Conservation (phyloP, 2,888 invertebrate species). For the Sinelater perroti region DNA sequence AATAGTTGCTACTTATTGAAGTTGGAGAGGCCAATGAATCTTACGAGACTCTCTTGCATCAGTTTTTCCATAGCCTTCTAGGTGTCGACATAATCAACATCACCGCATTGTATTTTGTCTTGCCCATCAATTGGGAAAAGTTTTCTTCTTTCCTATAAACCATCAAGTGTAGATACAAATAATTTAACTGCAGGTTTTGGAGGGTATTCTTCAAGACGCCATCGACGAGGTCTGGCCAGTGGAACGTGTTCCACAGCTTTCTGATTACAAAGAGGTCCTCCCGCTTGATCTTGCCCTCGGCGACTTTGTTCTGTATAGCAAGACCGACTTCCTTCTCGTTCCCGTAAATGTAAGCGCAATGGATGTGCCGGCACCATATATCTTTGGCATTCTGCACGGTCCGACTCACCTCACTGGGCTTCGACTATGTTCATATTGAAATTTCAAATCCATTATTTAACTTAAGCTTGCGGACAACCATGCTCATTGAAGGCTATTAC, state of each 20-base stretch:
- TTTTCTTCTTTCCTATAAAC: constrained; percentile 69
- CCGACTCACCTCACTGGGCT: constrained; percentile 69
- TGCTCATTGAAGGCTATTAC: background rate
- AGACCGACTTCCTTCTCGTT: constrained; percentile 74
- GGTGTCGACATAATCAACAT: constrained; percentile 77
- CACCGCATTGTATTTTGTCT: constrained; percentile 60
- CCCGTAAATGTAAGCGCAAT: constrained; percentile 75
- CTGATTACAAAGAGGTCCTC: constrained; percentile 73
- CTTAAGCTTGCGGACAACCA: constrained; percentile 59
- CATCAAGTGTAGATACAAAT: constrained; percentile 84
- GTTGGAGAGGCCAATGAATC: constrained; percentile 80
- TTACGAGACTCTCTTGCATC: constrained; percentile 70
- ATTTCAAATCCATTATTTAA: constrained; percentile 67
- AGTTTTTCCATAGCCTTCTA: constrained; percentile 79
- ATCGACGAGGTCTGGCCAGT: constrained; percentile 78
- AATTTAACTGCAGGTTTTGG: constrained; percentile 72
- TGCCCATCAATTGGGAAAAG: constrained; percentile 64
- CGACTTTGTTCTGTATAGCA: constrained; percentile 67
- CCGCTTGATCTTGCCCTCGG: constrained; percentile 68
- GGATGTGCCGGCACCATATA: constrained; percentile 77
- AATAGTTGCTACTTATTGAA: constrained; percentile 74
- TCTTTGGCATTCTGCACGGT: constrained; percentile 76
- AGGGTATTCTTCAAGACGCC: constrained; percentile 72
- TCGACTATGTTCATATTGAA: constrained; percentile 73
- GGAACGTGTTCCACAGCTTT: constrained; percentile 80